phyloP scores from a whole-genome alignment of 2,113 vertebrate species.

The Solea senegalensis region DNA sequence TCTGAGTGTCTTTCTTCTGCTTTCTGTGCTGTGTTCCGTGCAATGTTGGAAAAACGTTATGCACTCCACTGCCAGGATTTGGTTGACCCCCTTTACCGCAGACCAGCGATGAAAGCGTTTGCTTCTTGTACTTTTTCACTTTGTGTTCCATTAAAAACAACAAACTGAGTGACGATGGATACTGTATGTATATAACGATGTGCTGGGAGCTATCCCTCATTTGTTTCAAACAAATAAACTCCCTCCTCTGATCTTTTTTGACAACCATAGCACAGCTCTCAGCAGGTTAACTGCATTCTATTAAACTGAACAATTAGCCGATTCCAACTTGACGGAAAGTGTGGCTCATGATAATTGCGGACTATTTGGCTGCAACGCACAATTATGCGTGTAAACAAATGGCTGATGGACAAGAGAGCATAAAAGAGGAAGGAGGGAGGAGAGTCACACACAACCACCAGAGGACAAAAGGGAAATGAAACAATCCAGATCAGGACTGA shows the following conservation, averaged over 20 bases:
- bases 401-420: conserved; percentile 52
- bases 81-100: conserved; percentile 24
- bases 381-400: conserved; percentile 69
- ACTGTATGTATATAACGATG: conserved; percentile 29
- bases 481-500: conserved; percentile 49
- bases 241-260: conserved; percentile 39
- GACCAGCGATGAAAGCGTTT: conserved; percentile 29
- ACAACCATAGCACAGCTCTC: conserved; percentile 28
- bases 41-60: conserved; percentile 40
- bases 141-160: conserved; percentile 54
- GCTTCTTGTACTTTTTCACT: conserved; percentile 36
- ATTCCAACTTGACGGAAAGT: conserved; percentile 64
- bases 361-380: conserved; percentile 38
- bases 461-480: conserved; percentile 49
- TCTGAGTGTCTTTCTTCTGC: conserved; percentile 39
- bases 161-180: conserved; percentile 50
- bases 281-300: conserved; percentile 37
- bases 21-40: conserved; percentile 33
- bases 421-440: conserved; percentile 7
- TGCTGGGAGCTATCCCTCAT: conserved; percentile 50
- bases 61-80: conserved; percentile 51
- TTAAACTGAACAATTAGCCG: conserved; percentile 49
- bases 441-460: conserved; percentile 24
- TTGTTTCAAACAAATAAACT: conserved; percentile 57
- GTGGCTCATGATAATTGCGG: conserved; percentile 62